These are phyloP conservation scores for Phlogophora meticulosa DNA, from an alignment of 2,888 invertebrate genomes.

Conservation along the genomic window DNA sequence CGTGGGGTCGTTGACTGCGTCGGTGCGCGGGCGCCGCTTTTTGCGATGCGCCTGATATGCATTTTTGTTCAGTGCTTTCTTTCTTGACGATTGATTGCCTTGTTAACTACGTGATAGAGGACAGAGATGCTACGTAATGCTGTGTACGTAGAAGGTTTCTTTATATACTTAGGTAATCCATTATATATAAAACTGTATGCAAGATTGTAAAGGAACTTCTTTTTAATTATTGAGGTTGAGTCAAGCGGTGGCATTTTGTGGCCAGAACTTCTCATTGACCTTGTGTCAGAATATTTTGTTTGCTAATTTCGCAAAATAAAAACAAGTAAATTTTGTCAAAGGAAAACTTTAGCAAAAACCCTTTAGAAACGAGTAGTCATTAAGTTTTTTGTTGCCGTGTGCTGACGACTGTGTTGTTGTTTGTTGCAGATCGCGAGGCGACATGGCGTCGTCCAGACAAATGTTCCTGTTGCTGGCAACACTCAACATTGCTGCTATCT, in stretches of 20 bases:
- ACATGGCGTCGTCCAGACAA: constrained; percentile 76
- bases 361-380: background rate
- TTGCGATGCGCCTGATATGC: constrained; percentile 64
- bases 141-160: constrained; percentile 4
- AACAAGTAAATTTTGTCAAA: constrained; percentile 1
- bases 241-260: background rate
- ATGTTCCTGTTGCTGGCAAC: constrained; percentile 70
- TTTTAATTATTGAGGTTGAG: background rate
- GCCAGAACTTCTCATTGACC: background rate
- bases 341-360: constrained; percentile 3
- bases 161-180: background rate
- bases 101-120: constrained; percentile 35
- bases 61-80: constrained; percentile 42
- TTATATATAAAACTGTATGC: background rate
- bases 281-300: constrained; percentile 5
- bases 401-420: constrained; percentile 22
- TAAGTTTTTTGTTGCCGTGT: background rate
- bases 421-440: constrained; percentile 79
- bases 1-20: constrained; percentile 58
- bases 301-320: background rate
- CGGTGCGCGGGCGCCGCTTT: constrained; percentile 57
- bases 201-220: background rate
- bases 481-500: constrained; percentile 67
- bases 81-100: constrained; percentile 46
- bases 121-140: background rate